Conservation (phyloP, 1,140 invertebrate species). For the Telenomus remus region DNA sequence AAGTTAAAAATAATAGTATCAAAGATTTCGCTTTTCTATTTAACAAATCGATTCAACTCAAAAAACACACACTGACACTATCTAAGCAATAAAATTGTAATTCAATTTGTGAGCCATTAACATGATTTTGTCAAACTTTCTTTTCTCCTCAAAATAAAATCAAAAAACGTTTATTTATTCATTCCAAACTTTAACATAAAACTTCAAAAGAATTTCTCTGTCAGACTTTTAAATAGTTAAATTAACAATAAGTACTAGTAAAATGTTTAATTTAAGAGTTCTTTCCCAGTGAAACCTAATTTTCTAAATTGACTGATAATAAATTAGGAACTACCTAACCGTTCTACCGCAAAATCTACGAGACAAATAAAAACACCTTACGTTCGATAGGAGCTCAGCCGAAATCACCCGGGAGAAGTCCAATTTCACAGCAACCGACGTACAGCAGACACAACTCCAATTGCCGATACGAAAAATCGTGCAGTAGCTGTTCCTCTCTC, state of each 20-base stretch:
- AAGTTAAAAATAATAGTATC: conserved; percentile 6
- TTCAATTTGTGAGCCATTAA: not conserved
- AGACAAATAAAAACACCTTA: conserved; percentile 27
- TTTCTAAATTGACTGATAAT: not conserved
- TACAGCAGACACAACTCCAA: not conserved
- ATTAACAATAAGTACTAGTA: no score
- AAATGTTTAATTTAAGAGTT: no score
- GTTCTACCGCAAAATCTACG: conserved; percentile 1
- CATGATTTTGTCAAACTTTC: not conserved
- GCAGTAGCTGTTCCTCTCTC: conserved; percentile 25
- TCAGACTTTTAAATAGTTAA: no score
- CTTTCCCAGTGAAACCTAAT: no score
- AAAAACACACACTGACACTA: not conserved
- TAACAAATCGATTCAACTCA: no score
- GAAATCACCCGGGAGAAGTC: conserved; percentile 4
- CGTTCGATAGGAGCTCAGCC: conserved; percentile 2
- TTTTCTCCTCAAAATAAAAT: not conserved
- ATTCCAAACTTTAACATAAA: no score
- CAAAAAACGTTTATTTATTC: no score
- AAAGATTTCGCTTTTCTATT: not conserved
- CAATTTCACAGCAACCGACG: not conserved
- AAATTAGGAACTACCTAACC: conserved; percentile 6
- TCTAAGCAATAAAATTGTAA: conserved; percentile 2
- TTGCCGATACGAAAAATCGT: conserved; percentile 22
- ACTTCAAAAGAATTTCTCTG: no score